phyloP scores from a whole-genome alignment of 2,113 vertebrate species.

The Saimiri boliviensis region DNA sequence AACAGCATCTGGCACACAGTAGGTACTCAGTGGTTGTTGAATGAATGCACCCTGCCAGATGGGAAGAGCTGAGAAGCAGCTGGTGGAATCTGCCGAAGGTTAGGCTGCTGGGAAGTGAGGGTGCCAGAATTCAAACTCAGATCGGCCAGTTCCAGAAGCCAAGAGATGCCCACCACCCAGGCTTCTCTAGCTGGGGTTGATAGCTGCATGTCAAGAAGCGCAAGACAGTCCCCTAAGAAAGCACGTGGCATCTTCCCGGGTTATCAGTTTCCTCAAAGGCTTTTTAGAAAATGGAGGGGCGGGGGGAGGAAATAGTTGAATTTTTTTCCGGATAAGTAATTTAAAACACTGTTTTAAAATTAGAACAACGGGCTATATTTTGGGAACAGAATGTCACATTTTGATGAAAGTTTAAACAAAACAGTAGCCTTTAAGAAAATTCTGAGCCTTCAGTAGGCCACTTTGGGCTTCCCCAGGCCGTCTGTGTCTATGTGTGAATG shows the following conservation, averaged over 20 bases:
- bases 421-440: background rate
- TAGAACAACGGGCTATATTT: background rate
- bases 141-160: background rate
- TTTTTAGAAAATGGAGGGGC: background rate
- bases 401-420: background rate
- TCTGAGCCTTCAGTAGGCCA: background rate
- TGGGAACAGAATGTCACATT: background rate
- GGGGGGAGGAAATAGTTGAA: background rate
- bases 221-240: background rate
- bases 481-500: accelerated
- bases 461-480: background rate
- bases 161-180: accelerated
- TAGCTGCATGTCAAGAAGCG: background rate
- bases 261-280: background rate
- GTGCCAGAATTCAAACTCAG: background rate
- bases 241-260: background rate
- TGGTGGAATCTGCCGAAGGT: background rate
- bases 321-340: conserved; percentile 2
- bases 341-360: conserved; percentile 18
- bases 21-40: background rate
- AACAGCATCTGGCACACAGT: background rate
- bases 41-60: background rate
- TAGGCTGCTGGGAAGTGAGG: background rate
- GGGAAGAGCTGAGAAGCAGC: conserved; percentile 1
- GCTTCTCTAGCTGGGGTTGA: background rate